Conservation (phyloP, 2,888 invertebrate species). For the Diploptera punctata region DNA sequence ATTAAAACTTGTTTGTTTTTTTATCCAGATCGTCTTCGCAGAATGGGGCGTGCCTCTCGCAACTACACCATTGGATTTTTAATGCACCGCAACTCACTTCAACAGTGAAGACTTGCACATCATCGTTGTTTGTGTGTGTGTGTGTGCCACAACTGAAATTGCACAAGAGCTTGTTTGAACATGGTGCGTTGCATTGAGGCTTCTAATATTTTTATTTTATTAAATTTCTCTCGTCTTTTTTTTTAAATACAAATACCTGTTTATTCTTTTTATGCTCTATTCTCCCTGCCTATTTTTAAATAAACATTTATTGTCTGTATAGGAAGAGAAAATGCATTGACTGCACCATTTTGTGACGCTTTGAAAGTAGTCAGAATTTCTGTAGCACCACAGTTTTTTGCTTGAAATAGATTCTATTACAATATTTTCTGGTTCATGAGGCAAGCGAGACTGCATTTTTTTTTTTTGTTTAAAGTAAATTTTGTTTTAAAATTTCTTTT, state of each 20-base stretch:
- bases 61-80: constrained; percentile 78
- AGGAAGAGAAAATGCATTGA: not conserved
- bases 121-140: not conserved
- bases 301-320: not conserved
- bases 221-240: not conserved
- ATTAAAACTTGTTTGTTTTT: no score
- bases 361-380: not conserved
- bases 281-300: not conserved
- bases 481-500: no score
- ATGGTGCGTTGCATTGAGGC: constrained; percentile 15
- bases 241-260: not conserved
- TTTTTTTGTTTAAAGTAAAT: no score
- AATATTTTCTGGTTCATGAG: not conserved
- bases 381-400: not conserved
- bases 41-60: constrained; percentile 79
- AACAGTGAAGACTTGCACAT: constrained; percentile 5
- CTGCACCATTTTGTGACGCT: not conserved
- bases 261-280: not conserved
- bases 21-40: constrained; percentile 72
- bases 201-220: constrained; percentile 8
- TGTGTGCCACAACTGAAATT: not conserved
- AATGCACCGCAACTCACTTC: constrained; percentile 32
- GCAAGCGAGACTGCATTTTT: not conserved
- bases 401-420: not conserved
- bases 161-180: constrained; percentile 3